Conservation (phyloP, 2,113 vertebrate species). For the Triplophysa dalaica region DNA sequence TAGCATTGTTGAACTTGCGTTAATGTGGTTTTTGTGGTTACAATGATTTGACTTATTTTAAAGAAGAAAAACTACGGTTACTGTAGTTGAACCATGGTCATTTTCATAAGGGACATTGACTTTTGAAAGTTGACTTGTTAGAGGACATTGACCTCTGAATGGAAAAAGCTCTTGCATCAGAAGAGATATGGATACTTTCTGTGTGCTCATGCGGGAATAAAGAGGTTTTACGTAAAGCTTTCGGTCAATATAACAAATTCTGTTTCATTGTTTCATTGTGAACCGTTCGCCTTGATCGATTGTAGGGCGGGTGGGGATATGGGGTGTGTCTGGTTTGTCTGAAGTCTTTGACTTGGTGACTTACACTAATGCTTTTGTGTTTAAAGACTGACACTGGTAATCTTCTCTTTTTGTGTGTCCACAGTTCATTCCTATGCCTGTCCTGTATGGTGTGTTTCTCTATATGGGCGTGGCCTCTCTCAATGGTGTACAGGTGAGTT, state of each 20-base stretch:
- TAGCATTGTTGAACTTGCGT: no score
- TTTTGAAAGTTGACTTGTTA: neutral
- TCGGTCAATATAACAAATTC: neutral
- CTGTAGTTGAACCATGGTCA: no score
- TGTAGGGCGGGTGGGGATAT: neutral
- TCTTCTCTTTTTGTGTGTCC: neutral
- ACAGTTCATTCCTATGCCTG: slow-evolving; percentile 78
- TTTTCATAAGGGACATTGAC: neutral
- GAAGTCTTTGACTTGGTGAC: neutral
- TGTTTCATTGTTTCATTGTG: neutral
- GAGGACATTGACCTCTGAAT: neutral
- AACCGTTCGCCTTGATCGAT: neutral
- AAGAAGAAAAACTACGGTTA: no score
- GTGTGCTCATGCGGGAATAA: neutral
- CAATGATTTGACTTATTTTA: no score
- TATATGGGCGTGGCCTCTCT: slow-evolving; percentile 80
- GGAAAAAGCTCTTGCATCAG: neutral
- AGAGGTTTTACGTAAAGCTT: neutral
- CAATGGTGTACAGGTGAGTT: slow-evolving; percentile 76
- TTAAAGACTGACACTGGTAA: neutral
- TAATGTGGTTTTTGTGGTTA: no score
- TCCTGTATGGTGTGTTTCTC: slow-evolving; percentile 78
- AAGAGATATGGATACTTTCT: neutral
- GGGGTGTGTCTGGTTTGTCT: neutral
- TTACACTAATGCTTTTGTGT: neutral